Evolutionary conservation across 2,113 vertebrate genomes (phyloP), one percentile per base, ranked within the genome.

Genomic region (Lophius piscatorius): DNA sequence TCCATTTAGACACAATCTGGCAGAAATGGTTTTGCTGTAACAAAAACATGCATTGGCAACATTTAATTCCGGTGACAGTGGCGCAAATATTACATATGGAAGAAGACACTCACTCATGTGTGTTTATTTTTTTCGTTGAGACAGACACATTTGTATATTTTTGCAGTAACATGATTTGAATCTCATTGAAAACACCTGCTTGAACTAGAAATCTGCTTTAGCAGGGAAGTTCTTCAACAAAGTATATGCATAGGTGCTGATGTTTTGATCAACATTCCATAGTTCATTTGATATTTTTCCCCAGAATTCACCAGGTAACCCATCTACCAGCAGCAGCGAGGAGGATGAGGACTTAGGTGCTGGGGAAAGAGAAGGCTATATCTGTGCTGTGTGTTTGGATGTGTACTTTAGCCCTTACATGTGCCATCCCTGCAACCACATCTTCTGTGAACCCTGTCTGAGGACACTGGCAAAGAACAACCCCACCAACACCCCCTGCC

Each of bases 371-470:
- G 95, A 98, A 50, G 92, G 93, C 73, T 95, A 92, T 83, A 92
- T 95, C 39, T 99, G 96, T 60, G 95, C 97, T 0, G 95, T 98
- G 38, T 99, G 96, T 78, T 79, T 98, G 88, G 97, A 99, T 61
- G 85, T 99, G 48, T 98, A 98, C 88, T 98, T 96, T 90, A 97
- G 94, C 76, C 97, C 97, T 13, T 94, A 98, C 80, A 96, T 94
- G 95, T 99, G 97, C 68, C 94, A 95, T 55, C 97, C 97, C 2
- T 98, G 97, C 78, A 94, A 84, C 54, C 97, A 98, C 76, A 91
- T 98, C 87, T 99, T 99, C 90, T 98, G 96, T 78, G 97, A 99
- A 84, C 95, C 95, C 63, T 98, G 96, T 83, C 90, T 98, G 80
- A 93, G 97, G 75, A 98, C 93, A 1, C 93, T 99, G 80, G 97